These are phyloP conservation scores for Trogon surrucura DNA, from an alignment of 2,113 vertebrate genomes.

Conservation along the genomic window DNA sequence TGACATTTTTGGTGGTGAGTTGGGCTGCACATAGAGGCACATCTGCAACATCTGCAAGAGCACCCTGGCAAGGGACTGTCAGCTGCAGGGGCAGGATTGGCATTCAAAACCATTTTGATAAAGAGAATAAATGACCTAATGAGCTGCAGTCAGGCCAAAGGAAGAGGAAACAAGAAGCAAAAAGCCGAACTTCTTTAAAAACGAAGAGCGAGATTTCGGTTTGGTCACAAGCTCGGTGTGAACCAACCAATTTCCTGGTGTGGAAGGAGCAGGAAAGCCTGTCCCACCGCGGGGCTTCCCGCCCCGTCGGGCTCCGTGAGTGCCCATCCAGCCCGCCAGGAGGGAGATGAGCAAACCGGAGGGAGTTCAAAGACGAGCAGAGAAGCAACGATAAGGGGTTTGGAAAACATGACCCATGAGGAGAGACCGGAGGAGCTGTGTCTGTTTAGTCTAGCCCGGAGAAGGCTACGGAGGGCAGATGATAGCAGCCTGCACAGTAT, in stretches of 20 bases:
- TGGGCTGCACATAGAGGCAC: neutral
- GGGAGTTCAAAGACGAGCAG: neutral
- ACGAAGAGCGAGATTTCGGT: no score
- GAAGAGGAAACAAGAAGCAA: neutral
- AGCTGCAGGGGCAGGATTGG: accelerated
- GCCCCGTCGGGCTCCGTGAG: no score
- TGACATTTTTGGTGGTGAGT: neutral
- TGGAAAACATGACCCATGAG: neutral
- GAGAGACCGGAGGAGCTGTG: neutral
- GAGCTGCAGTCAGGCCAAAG: neutral
- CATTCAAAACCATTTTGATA: accelerated
- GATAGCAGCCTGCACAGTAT: neutral
- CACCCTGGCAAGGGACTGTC: neutral
- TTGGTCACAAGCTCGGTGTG: no score
- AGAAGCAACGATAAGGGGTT: neutral
- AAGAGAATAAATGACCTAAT: accelerated
- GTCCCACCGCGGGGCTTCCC: no score
- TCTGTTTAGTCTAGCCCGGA: neutral
- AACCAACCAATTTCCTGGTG: no score
- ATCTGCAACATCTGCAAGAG: accelerated
- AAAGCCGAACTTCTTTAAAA: no score
- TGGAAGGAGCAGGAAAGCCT: no score
- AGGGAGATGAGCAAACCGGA: accelerated
- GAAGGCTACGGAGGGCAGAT: neutral
- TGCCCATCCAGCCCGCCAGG: no score